phyloP scores from a whole-genome alignment of 2,888 invertebrate genomes.

The Volucella inflata region DNA sequence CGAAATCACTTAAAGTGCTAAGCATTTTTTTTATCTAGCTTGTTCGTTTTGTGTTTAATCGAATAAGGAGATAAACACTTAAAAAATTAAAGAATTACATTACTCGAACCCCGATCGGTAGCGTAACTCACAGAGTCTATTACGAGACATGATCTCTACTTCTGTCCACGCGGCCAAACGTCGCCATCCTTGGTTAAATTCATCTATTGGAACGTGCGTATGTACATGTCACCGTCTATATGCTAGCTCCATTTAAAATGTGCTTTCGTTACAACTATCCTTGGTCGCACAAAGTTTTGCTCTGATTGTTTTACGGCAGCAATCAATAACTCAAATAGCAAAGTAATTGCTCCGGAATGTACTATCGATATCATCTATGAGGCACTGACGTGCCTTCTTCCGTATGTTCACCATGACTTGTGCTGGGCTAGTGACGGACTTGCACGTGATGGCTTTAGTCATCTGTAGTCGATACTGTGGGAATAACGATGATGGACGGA shows the following conservation, averaged over 20 bases:
- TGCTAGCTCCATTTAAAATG: conserved; percentile 12
- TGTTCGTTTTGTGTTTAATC: conserved; percentile 28
- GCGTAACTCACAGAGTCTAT: conserved; percentile 47
- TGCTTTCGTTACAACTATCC: conserved; percentile 4
- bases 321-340: conserved; percentile 73
- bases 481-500: conserved; percentile 57
- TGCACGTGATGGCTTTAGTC: conserved; percentile 41
- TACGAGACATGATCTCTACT: conserved; percentile 28
- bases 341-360: conserved; percentile 72
- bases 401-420: neutral
- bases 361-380: conserved; percentile 55
- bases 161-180: conserved; percentile 13
- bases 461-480: conserved; percentile 24
- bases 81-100: conserved; percentile 55
- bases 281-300: conserved; percentile 44
- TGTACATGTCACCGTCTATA: conserved; percentile 6
- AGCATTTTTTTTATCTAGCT: conserved; percentile 33
- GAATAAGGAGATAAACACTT: conserved; percentile 51
- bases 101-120: conserved; percentile 17
- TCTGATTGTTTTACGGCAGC: conserved; percentile 73
- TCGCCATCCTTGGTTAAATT: conserved; percentile 40
- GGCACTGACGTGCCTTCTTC: conserved; percentile 41
- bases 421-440: conserved; percentile 55
- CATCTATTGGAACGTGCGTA: conserved; percentile 54
- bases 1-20: conserved; percentile 52